These are phyloP conservation scores for Perizoma affinitatum DNA, from an alignment of 2,888 invertebrate genomes.

Conservation along the genomic window DNA sequence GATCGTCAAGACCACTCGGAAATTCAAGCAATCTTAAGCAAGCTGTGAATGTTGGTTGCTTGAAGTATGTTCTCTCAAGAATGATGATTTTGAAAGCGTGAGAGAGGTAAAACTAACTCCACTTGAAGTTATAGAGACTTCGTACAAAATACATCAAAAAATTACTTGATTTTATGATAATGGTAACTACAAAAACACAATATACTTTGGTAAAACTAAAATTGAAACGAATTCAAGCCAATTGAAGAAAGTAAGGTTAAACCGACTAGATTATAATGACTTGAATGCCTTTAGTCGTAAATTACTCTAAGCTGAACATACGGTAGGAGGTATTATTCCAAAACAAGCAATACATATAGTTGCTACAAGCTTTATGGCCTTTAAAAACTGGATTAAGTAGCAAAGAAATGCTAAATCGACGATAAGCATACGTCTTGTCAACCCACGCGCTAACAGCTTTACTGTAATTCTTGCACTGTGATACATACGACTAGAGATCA, in stretches of 20 bases:
- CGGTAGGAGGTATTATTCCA: conserved; percentile 53
- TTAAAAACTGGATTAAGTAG: conserved; percentile 81
- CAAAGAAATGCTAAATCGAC: conserved; percentile 78
- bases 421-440: conserved; percentile 80
- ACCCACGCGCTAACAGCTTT: conserved; percentile 61
- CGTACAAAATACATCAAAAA: no score
- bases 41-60: conserved; percentile 46
- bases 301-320: conserved; percentile 32
- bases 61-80: conserved; percentile 37
- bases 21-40: conserved; percentile 68
- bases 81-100: conserved; percentile 29
- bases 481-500: conserved; percentile 43
- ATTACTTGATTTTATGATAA: no score
- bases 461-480: conserved; percentile 45
- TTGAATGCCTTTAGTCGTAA: conserved; percentile 19
- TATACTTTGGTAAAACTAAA: no score
- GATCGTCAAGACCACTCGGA: conserved; percentile 74
- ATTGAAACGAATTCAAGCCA: no score
- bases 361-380: conserved; percentile 78
- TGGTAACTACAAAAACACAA: no score
- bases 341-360: conserved; percentile 67
- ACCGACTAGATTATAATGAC: conserved; percentile 7
- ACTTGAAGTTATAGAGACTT: no score
- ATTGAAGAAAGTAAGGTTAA: no score
- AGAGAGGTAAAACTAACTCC: conserved; percentile 9